Evolutionary conservation across 2,888 invertebrate genomes (phyloP).

Genomic region (Pollenia amentaria): DNA sequence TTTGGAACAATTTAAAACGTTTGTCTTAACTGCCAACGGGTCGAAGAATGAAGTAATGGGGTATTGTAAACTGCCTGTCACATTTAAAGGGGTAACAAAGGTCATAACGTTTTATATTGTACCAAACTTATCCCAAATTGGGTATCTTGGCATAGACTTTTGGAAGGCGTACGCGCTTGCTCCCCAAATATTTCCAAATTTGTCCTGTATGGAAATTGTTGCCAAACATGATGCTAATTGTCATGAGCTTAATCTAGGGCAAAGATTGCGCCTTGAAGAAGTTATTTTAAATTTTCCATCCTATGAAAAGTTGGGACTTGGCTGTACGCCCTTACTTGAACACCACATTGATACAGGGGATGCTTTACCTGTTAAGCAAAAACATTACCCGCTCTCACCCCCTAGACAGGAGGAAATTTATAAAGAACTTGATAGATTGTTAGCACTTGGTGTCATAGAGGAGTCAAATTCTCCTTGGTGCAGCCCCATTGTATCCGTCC

Average conservation of each 20-base stretch:
- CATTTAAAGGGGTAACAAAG: conserved; percentile 34
- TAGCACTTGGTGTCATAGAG: conserved; percentile 55
- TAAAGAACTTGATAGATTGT: conserved; percentile 56
- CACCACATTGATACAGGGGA: conserved; percentile 44
- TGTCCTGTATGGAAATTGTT: neutral
- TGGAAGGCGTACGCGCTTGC: conserved; percentile 23
- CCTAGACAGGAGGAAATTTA: conserved; percentile 59
- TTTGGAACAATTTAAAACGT: neutral
- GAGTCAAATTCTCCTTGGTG: conserved; percentile 61
- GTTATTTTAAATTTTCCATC: neutral
- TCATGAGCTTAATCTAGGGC: conserved; percentile 14
- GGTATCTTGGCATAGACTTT: conserved; percentile 33
- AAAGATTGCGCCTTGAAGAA: neutral
- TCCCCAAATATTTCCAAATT: conserved; percentile 16
- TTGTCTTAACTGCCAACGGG: conserved; percentile 24
- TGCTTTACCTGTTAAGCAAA: conserved; percentile 35
- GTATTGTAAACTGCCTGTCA: conserved; percentile 32
- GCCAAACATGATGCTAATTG: too few species aligned
- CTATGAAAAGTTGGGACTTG: conserved; percentile 14
- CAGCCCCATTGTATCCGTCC: conserved; percentile 31
- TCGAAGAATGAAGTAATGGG: conserved; percentile 25
- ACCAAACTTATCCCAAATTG: conserved; percentile 1
- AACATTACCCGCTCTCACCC: conserved; percentile 62
- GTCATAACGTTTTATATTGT: conserved; percentile 27
- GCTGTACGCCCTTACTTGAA: neutral